Percentiles rank a stretch among this genome's conserved stretches.
Conservation (phyloP, 2,797 vertebrate genomes). For the Macropodus opercularis region DNA sequence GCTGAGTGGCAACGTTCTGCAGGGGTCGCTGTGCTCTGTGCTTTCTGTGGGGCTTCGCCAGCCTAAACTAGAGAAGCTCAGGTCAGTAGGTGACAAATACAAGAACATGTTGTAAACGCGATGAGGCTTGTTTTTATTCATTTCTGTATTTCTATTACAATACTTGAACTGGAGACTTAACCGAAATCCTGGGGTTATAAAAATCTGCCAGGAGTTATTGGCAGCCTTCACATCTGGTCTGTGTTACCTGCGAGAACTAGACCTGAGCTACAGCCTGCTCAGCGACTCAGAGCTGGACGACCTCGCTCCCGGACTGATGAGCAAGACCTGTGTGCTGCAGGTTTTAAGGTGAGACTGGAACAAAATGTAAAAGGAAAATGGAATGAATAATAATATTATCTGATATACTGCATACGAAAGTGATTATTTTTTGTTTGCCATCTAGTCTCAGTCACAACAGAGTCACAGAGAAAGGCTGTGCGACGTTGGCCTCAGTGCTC, state of each 20-base stretch:
- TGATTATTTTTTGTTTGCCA: not conserved
- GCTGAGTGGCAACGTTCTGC: slow-evolving; percentile 12
- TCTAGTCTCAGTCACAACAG: slow-evolving; percentile 43
- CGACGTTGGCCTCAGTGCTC: slow-evolving; percentile 23
- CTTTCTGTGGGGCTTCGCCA: slow-evolving; percentile 15
- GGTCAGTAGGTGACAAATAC: slow-evolving; percentile 22
- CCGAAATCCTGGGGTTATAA: accelerated
- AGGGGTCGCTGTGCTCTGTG: not conserved
- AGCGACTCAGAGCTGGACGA: slow-evolving; percentile 29
- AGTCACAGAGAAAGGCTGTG: slow-evolving; percentile 34
- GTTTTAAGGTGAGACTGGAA: slow-evolving; percentile 27
- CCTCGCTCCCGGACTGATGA: slow-evolving; percentile 31
- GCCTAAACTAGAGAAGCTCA: slow-evolving; percentile 39
- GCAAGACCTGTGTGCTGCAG: slow-evolving; percentile 25
- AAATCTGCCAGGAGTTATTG: slow-evolving; percentile 19
- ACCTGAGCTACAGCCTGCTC: slow-evolving; percentile 22
- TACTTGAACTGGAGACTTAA: slow-evolving; percentile 24
- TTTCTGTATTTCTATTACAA: not conserved
- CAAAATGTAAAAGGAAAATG: too few species aligned
- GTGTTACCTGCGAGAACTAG: slow-evolving; percentile 27
- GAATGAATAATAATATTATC: too few species aligned
- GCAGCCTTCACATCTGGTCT: not conserved
- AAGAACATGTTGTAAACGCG: too few species aligned
- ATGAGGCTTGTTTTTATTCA: too few species aligned
- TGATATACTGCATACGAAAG: not conserved